These are phyloP conservation scores for Turritopsis dohrnii DNA, from an alignment of 30 jellyfish, hydroid and myxozoan genomes.

Conservation along the genomic window DNA sequence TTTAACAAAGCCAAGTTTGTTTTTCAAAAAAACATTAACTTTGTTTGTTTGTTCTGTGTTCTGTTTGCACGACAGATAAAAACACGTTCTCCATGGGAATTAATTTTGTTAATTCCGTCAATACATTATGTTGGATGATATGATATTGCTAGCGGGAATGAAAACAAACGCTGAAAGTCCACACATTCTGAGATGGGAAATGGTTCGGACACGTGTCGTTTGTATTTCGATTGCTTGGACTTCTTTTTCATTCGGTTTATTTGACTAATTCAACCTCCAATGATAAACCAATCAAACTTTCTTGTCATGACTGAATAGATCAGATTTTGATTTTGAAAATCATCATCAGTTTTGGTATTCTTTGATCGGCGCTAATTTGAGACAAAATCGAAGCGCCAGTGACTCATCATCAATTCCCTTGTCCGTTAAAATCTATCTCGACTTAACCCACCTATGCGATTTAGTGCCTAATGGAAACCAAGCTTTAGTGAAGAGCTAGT, in stretches of 20 bases:
- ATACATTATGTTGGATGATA: neutral
- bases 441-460: too few species aligned
- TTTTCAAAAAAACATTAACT: neutral
- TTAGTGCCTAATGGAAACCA: too few species aligned
- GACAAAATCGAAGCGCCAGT: too few species aligned
- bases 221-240: neutral
- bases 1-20: neutral
- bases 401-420: too few species aligned
- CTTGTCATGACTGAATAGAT: too few species aligned
- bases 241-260: neutral
- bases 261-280: neutral
- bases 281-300: too few species aligned
- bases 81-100: neutral
- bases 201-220: conserved; percentile 4
- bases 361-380: too few species aligned
- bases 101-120: neutral
- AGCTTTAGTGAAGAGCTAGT: too few species aligned
- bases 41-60: neutral
- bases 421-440: too few species aligned
- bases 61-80: neutral
- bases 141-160: neutral
- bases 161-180: neutral
- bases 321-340: too few species aligned
- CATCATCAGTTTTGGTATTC: too few species aligned
- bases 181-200: neutral